phyloP scores from a whole-genome alignment of 2,888 invertebrate genomes.

The Drosophila anomalata region DNA sequence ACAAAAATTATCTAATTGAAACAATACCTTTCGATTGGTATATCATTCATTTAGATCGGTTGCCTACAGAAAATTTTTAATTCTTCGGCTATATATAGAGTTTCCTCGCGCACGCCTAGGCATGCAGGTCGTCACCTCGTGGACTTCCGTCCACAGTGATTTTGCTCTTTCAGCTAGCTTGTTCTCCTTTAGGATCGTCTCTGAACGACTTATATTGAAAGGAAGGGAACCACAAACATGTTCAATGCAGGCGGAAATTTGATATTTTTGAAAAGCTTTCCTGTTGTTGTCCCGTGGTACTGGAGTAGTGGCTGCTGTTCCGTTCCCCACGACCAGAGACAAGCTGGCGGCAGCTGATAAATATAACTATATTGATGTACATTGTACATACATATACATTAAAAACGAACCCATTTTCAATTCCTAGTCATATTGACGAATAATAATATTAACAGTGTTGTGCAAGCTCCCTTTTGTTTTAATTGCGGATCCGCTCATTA shows the following conservation, averaged over 20 bases:
- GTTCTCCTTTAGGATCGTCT: not conserved
- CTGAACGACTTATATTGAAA: not conserved
- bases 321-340: conserved; percentile 26
- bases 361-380: not conserved
- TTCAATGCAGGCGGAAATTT: conserved; percentile 47
- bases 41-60: too few species aligned
- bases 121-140: too few species aligned
- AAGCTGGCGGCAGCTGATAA: conserved; percentile 8
- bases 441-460: conserved; percentile 1
- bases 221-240: conserved; percentile 19
- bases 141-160: too few species aligned
- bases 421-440: conserved; percentile 6
- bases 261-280: conserved; percentile 47
- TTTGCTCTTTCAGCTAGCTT: not conserved
- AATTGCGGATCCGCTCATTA: conserved; percentile 10
- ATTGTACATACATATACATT: too few species aligned
- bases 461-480: conserved; percentile 3
- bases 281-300: conserved; percentile 12
- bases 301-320: conserved; percentile 30
- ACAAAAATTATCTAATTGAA: too few species aligned
- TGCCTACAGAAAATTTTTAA: too few species aligned
- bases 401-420: not conserved
- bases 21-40: too few species aligned
- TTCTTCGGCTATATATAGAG: too few species aligned
- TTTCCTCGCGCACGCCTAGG: too few species aligned